Conservation (phyloP, 2,113 vertebrate genomes). For the Oryzias javanicus region DNA sequence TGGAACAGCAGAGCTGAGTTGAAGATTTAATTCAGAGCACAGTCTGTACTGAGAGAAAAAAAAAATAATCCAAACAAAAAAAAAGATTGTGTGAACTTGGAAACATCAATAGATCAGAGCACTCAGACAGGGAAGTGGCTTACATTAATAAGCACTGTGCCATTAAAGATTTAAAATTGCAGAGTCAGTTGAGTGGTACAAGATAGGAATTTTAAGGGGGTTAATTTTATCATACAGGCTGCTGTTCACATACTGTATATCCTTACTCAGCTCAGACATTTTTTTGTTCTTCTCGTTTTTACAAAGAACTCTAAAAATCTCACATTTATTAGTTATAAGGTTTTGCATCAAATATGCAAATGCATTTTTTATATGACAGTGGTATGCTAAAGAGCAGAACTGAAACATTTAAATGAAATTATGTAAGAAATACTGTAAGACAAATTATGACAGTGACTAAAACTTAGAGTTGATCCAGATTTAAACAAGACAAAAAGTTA, state of each 20-base stretch:
- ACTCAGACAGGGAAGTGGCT: conserved; percentile 36
- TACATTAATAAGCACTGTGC: conserved; percentile 49
- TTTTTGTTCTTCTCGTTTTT: too few relatives aligned
- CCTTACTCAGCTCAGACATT: too few relatives aligned
- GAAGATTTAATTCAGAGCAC: conserved; percentile 4
- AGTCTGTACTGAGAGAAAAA: conserved; percentile 6
- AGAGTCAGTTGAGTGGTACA: conserved; percentile 28
- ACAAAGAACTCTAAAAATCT: conserved; percentile 11
- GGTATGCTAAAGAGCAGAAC: too few relatives aligned
- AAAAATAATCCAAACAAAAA: neutral
- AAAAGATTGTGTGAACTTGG: conserved; percentile 22
- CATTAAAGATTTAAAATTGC: conserved; percentile 50
- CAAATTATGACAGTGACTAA: too few relatives aligned
- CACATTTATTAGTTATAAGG: neutral
- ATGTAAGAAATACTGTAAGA: too few relatives aligned
- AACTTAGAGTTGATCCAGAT: too few relatives aligned
- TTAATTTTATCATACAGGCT: too few relatives aligned
- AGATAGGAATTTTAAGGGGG: conserved; percentile 15
- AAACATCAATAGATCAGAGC: conserved; percentile 19
- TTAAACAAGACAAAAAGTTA: too few relatives aligned
- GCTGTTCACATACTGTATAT: too few relatives aligned
- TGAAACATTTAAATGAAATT: too few relatives aligned
- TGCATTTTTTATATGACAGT: too few relatives aligned
- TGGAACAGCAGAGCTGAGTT: conserved; percentile 9
- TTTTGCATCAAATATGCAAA: neutral